A percentile compares a stretch with the other conserved stretches of the same genome.
phyloP scores from a whole-genome alignment of 2,888 invertebrate species.

The Zygothrica quintamaculata region DNA sequence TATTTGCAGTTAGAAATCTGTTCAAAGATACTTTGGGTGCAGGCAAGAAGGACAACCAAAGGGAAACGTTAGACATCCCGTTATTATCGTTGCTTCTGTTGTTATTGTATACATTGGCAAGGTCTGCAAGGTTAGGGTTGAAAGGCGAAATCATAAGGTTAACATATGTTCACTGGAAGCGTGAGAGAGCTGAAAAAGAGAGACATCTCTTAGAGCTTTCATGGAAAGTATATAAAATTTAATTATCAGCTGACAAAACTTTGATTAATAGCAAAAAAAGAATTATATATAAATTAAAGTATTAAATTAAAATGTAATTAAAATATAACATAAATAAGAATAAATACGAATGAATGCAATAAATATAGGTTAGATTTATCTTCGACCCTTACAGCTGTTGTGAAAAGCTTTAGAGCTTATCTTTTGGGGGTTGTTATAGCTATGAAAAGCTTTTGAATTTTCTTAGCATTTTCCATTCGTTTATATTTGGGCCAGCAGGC shows the following conservation, averaged over 20 bases:
- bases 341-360: neutral
- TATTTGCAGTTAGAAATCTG: constrained; percentile 51
- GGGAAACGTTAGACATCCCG: constrained; percentile 30
- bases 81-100: constrained; percentile 34
- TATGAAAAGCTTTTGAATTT: constrained; percentile 17
- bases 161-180: constrained; percentile 64
- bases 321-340: neutral
- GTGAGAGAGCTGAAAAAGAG: constrained; percentile 13
- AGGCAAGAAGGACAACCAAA: constrained; percentile 9
- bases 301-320: neutral
- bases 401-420: constrained; percentile 48
- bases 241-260: neutral
- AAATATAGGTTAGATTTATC: neutral
- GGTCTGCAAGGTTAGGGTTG: constrained; percentile 76
- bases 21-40: constrained; percentile 25
- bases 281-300: neutral
- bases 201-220: constrained; percentile 46
- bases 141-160: constrained; percentile 48
- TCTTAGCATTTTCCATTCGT: constrained; percentile 67
- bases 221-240: constrained; percentile 10
- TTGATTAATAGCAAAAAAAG: neutral
- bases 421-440: constrained; percentile 46
- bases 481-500: constrained; percentile 49
- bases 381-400: constrained; percentile 46
- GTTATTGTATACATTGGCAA: constrained; percentile 52